These are phyloP conservation scores for Clavelina lepadiformis DNA, from an alignment of 23 tunicate species.

Conservation along the genomic window DNA sequence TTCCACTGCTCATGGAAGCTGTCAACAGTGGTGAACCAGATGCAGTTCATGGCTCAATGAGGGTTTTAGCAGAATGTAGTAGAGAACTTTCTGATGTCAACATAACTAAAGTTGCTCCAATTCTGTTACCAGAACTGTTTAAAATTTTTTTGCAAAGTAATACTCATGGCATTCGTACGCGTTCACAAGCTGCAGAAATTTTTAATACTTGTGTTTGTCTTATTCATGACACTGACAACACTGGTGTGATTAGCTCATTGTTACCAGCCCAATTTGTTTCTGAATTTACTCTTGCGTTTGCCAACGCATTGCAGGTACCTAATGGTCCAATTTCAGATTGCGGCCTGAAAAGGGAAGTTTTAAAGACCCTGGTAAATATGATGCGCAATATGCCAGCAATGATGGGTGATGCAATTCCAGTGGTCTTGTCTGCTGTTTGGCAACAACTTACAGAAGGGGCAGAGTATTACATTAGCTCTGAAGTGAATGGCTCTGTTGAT, in stretches of 20 bases:
- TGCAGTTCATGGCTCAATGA: constrained; percentile 81
- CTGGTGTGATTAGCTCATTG: constrained; percentile 1
- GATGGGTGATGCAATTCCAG: constrained; percentile 46
- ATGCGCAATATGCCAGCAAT: constrained; percentile 42
- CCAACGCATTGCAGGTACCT: constrained; percentile 35
- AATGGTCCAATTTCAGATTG: constrained; percentile 62
- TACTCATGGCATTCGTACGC: constrained; percentile 44
- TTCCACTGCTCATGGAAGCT: constrained; percentile 65
- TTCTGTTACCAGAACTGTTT: constrained; percentile 57
- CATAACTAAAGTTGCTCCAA: constrained; percentile 60
- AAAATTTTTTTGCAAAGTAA: constrained; percentile 49
- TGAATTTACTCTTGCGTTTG: constrained; percentile 54
- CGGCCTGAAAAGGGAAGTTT: constrained; percentile 71
- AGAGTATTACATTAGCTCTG: constrained; percentile 43
- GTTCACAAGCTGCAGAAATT: constrained; percentile 70
- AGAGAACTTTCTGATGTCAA: constrained; percentile 67
- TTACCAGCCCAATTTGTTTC: constrained; percentile 40
- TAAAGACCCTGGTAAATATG: constrained; percentile 42
- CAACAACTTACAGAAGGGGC: constrained; percentile 60
- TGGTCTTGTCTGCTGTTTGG: constrained; percentile 70
- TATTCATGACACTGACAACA: constrained; percentile 42
- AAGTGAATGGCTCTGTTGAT: constrained; percentile 59
- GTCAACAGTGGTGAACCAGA: constrained; percentile 44
- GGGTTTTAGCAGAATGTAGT: constrained; percentile 78
- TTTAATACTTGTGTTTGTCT: constrained; percentile 59